These are phyloP conservation scores for Tethya wilhelma DNA, from an alignment of 37 sponge, comb jelly and placozoan genomes.

Conservation along the genomic window DNA sequence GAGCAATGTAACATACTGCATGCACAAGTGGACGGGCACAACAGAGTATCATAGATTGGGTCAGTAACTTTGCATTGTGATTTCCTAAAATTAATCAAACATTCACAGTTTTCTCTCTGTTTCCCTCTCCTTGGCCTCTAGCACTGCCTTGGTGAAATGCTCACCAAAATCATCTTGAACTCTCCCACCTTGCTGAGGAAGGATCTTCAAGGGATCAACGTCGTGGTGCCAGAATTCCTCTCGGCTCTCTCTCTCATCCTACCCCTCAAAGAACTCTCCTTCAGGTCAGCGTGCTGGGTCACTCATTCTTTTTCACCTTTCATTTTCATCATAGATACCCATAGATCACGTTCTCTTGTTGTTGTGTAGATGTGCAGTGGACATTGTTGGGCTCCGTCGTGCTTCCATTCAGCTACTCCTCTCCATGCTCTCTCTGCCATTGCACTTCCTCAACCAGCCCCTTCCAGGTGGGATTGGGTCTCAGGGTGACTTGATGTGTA, in stretches of 20 bases:
- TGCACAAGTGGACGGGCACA: too few species aligned
- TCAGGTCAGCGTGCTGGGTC: conserved; percentile 33
- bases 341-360: not conserved
- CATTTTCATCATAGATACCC: not conserved
- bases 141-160: conserved; percentile 67
- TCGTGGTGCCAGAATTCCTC: conserved; percentile 70
- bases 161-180: conserved; percentile 72
- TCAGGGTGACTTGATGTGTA: not conserved
- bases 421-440: conserved; percentile 82
- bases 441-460: conserved; percentile 80
- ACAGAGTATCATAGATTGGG: too few species aligned
- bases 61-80: too few species aligned
- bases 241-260: conserved; percentile 76
- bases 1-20: too few species aligned
- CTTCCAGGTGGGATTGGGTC: conserved; percentile 55
- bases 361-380: conserved; percentile 47
- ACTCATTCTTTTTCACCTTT: not conserved
- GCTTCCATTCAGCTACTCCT: conserved; percentile 72
- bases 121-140: too few species aligned
- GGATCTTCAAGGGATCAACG: conserved; percentile 70
- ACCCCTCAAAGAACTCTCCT: conserved; percentile 22
- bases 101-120: not conserved
- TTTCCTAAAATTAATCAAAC: too few species aligned
- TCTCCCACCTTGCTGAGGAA: conserved; percentile 65
- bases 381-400: conserved; percentile 35